Evolutionary conservation across 2,113 vertebrate species (phyloP).

Genomic region (Indri indri): DNA sequence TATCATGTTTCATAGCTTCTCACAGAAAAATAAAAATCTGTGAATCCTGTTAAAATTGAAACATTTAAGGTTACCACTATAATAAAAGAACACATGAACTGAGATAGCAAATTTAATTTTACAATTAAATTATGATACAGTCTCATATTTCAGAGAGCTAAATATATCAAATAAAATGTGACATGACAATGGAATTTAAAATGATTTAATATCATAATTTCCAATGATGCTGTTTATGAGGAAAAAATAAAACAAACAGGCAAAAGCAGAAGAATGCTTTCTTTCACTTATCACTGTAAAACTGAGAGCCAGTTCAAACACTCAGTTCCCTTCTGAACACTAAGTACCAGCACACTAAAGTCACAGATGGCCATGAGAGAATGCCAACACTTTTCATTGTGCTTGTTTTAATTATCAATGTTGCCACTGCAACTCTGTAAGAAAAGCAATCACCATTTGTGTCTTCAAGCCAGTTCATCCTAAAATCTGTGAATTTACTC

Average conservation of each 20-base stretch:
- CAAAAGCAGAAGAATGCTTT: slow-evolving; percentile 43
- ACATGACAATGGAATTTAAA: slow-evolving; percentile 26
- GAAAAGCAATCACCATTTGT: slow-evolving; percentile 50
- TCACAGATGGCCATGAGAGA: slow-evolving; percentile 73
- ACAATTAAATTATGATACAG: neutral
- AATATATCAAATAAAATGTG: slow-evolving; percentile 22
- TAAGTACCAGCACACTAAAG: slow-evolving; percentile 54
- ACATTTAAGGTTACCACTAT: neutral
- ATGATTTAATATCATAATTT: slow-evolving; percentile 48
- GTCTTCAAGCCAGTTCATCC: slow-evolving; percentile 38
- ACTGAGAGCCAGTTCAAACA: slow-evolving; percentile 57
- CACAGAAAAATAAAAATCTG: slow-evolving; percentile 50
- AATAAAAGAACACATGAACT: neutral
- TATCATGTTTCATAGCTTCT: slow-evolving; percentile 15
- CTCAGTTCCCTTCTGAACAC: neutral
- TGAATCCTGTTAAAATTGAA: slow-evolving; percentile 24
- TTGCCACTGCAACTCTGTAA: slow-evolving; percentile 54
- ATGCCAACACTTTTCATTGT: slow-evolving; percentile 75
- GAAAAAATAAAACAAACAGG: slow-evolving; percentile 47
- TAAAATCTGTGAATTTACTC: slow-evolving; percentile 58
- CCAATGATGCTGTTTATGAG: slow-evolving; percentile 21
- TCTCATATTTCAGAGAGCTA: neutral
- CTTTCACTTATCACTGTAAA: slow-evolving; percentile 68
- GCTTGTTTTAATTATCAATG: slow-evolving; percentile 76
- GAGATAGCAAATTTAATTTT: slow-evolving; percentile 51